Evolutionary conservation across 2,113 vertebrate genomes (phyloP).

Genomic region (Excalfactoria chinensis): DNA sequence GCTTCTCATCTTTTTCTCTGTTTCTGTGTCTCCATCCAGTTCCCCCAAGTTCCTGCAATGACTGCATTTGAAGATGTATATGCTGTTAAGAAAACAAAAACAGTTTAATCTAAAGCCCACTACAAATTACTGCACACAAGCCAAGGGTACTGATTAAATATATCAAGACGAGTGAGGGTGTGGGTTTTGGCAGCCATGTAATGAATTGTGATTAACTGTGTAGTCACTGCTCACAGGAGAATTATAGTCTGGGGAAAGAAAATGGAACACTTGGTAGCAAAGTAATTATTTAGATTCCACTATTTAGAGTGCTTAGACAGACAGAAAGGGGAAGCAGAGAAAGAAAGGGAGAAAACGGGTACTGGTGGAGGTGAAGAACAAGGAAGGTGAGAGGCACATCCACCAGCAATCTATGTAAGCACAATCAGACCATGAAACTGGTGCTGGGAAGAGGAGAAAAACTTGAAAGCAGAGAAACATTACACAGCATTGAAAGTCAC

Average conservation of each 20-base stretch:
- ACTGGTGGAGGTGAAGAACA: background rate
- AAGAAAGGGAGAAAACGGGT: background rate
- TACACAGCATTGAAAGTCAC: background rate
- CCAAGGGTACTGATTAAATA: background rate
- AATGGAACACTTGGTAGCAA: slow-evolving; percentile 1
- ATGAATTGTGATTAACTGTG: background rate
- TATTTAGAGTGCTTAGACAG: background rate
- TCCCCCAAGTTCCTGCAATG: background rate
- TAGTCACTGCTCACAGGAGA: background rate
- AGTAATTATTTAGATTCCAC: background rate
- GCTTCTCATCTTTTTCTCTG: background rate
- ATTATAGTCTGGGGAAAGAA: background rate
- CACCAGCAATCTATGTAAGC: background rate
- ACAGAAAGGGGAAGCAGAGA: rapidly evolving
- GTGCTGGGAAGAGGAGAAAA: background rate
- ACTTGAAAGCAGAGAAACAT: background rate
- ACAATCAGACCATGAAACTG: background rate
- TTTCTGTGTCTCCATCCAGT: background rate
- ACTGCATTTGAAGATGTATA: background rate
- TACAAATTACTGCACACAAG: rapidly evolving
- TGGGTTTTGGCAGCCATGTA: background rate
- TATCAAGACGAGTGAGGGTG: background rate
- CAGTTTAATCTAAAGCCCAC: background rate
- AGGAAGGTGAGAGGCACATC: rapidly evolving
- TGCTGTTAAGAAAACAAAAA: slow-evolving; percentile 14